These are phyloP conservation scores for Acronicta leporina DNA, from an alignment of 2,888 invertebrate genomes.

Conservation along the genomic window DNA sequence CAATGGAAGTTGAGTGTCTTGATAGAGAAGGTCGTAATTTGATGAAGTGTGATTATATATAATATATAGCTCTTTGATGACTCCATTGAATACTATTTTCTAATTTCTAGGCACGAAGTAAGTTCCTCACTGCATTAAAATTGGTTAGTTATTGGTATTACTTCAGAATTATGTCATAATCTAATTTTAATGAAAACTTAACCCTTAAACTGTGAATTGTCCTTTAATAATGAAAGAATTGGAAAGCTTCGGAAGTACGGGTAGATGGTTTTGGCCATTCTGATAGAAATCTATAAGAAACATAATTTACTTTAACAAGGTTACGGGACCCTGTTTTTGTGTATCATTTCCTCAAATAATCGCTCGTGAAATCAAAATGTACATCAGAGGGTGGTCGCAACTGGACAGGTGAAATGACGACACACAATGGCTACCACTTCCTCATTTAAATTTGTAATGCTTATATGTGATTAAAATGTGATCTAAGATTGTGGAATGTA, in stretches of 20 bases:
- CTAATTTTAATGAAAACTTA: too few species aligned
- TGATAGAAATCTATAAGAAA: conserved; percentile 42
- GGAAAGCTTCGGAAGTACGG: conserved; percentile 21
- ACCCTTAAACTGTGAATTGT: neutral
- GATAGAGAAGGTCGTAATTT: conserved; percentile 33
- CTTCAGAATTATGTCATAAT: neutral
- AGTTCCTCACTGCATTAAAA: conserved; percentile 5
- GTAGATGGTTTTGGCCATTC: conserved; percentile 17
- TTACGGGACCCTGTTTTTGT: conserved; percentile 56
- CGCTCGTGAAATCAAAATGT: conserved; percentile 72
- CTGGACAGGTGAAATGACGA: conserved; percentile 58
- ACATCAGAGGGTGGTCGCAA: conserved; percentile 44
- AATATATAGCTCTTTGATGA: neutral
- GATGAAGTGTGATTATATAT: conserved; percentile 28
- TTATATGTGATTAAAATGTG: conserved; percentile 48
- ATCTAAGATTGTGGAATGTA: conserved; percentile 50
- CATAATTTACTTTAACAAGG: conserved; percentile 45
- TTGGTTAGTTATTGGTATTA: neutral
- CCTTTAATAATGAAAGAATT: conserved; percentile 5
- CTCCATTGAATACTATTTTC: neutral
- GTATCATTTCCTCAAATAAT: conserved; percentile 64
- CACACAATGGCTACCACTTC: conserved; percentile 51
- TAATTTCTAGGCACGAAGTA: conserved; percentile 14
- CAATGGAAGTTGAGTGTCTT: conserved; percentile 45
- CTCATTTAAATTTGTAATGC: conserved; percentile 55